These are phyloP conservation scores for Clivina fossor DNA, from an alignment of 2,888 invertebrate species.

Conservation along the genomic window DNA sequence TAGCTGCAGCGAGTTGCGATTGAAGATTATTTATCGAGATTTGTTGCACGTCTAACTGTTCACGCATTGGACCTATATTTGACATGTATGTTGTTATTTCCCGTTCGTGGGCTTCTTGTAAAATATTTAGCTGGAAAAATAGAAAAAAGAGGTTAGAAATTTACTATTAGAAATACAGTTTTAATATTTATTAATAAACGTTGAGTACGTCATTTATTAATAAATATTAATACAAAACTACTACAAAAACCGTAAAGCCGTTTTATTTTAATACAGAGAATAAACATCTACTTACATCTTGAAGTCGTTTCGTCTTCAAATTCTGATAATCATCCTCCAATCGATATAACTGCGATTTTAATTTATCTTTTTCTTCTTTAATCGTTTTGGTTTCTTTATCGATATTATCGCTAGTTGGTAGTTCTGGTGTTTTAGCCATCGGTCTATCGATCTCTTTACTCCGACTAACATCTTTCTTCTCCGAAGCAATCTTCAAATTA, in stretches of 20 bases:
- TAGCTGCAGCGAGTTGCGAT: conserved; percentile 48
- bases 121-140: conserved; percentile 71
- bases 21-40: conserved; percentile 57
- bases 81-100: conserved; percentile 68
- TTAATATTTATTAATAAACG: no score
- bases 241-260: not conserved
- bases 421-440: conserved; percentile 41
- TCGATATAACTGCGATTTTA: conserved; percentile 58
- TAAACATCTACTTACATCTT: conserved; percentile 68
- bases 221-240: no score
- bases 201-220: no score
- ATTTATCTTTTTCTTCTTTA: conserved; percentile 63
- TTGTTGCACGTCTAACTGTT: conserved; percentile 62
- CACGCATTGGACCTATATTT: conserved; percentile 60
- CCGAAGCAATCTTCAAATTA: conserved; percentile 52
- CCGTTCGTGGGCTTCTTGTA: conserved; percentile 72
- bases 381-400: conserved; percentile 56
- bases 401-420: conserved; percentile 49
- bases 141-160: no score
- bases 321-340: conserved; percentile 74
- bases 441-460: conserved; percentile 39
- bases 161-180: no score
- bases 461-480: conserved; percentile 42
- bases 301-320: conserved; percentile 74
- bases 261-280: no score